Evolutionary conservation across 2,888 invertebrate genomes (phyloP).

Genomic region (Pediacus dermestoides): DNA sequence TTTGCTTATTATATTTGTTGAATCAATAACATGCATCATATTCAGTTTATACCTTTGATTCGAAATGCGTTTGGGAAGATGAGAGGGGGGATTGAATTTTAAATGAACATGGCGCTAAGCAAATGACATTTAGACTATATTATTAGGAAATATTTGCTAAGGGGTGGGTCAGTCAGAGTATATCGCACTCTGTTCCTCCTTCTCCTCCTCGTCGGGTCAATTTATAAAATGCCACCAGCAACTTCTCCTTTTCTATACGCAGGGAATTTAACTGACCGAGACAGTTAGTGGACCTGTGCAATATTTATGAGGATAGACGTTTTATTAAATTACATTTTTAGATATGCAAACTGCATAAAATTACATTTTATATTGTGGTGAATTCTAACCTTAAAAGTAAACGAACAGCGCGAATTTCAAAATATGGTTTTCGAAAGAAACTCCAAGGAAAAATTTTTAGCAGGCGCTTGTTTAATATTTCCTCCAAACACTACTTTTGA

Average conservation of each 20-base stretch:
- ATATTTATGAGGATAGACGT: conserved; percentile 26
- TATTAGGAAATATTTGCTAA: conserved; percentile 25
- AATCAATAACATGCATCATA: conserved; percentile 30
- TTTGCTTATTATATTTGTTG: conserved; percentile 36
- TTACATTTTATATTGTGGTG: too few species aligned
- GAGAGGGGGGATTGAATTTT: too few species aligned
- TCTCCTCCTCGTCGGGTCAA: conserved; percentile 14
- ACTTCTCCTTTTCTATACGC: background rate
- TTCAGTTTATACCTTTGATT: conserved; percentile 11
- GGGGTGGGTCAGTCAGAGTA: conserved; percentile 10
- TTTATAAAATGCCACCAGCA: conserved; percentile 25
- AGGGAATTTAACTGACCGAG: conserved; percentile 27
- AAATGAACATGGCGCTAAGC: conserved; percentile 22
- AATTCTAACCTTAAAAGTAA: too few species aligned
- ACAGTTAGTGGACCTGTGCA: conserved; percentile 23
- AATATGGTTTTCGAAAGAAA: too few species aligned
- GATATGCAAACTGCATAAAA: too few species aligned
- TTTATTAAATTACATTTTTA: conserved; percentile 27
- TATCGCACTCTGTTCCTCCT: conserved; percentile 18
- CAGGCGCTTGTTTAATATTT: too few species aligned
- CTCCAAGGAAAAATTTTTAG: too few species aligned
- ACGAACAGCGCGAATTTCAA: too few species aligned
- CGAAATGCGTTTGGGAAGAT: too few species aligned
- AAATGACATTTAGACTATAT: conserved; percentile 26
- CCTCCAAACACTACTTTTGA: too few species aligned